These are phyloP conservation scores for Campoletis sonorensis DNA, from an alignment of 1,140 invertebrate genomes.

Conservation along the genomic window DNA sequence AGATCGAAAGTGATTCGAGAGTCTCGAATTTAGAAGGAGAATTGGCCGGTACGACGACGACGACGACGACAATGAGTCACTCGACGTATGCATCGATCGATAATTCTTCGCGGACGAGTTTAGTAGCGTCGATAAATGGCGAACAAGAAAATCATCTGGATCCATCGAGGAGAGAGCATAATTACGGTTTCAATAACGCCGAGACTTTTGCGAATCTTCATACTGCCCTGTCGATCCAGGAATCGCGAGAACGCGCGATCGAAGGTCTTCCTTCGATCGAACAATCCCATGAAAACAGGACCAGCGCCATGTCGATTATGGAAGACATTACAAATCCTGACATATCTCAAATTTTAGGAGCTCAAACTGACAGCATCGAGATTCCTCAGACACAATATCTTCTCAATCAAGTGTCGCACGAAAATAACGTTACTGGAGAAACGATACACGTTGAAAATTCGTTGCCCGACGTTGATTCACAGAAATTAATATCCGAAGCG, in stretches of 20 bases:
- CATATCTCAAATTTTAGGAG: conserved; percentile 54
- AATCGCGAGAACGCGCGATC: not conserved
- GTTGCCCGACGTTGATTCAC: conserved; percentile 76
- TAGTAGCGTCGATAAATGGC: not conserved
- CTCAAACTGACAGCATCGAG: conserved; percentile 60
- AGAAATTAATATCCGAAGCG: conserved; percentile 80
- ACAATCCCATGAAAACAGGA: not conserved
- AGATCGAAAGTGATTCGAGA: not conserved
- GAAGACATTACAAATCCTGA: conserved; percentile 6
- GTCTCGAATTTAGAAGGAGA: not conserved
- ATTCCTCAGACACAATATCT: conserved; percentile 70
- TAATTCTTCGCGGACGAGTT: not conserved
- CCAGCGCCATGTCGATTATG: not conserved
- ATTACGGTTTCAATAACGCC: not conserved
- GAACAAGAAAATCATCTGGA: not conserved
- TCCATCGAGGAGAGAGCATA: not conserved
- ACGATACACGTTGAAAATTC: conserved; percentile 73
- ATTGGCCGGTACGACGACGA: too few species aligned
- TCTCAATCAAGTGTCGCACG: conserved; percentile 71
- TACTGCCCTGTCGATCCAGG: not conserved
- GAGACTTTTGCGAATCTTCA: conserved; percentile 8
- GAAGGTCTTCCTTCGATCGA: not conserved
- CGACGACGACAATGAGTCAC: not conserved
- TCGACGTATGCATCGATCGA: not conserved
- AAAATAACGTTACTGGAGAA: conserved; percentile 66